Evolutionary conservation across 2,888 invertebrate genomes (phyloP), one percentile per base, ranked within the genome.

Genomic region (Xanthorhoe spadicearia): DNA sequence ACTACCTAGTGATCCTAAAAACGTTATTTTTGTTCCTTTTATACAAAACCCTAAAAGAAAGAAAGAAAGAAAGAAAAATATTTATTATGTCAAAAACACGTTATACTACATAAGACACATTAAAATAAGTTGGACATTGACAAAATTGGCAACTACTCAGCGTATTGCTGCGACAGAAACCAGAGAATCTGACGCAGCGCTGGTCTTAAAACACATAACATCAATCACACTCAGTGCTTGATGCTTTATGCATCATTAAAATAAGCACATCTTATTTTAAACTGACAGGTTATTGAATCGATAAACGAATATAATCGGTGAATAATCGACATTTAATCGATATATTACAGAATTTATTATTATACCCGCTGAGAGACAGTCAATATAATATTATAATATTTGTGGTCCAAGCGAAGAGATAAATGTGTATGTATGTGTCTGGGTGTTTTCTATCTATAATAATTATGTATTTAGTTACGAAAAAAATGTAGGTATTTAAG

Each of bases 251-350:
- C 46, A 46, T 46, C n/a, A 48, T 49, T 15, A 61, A 28, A 17
- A 35, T 54, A 57, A 53, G 19, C 38, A 58, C 53, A 38, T 64
- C 53, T 64, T 55, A 59, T 54, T 64, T 64, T 23, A 50, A 50
- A 32, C 15, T 55, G 64, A 50, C 54, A 50, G 53, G 38, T 43
- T 15, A 48, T 50, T 28, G 48, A 64, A 58, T 64, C 59, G 64
- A 28, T 64, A 43, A 64, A 17, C 38, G 54, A 64, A 50, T 48
- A 35, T 49, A 59, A 64, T 64, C 38, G 49, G 9, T 54, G 49
- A 23, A 59, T 64, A 64, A 64, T 64, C 64, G 64, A 59, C 59
- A 48, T 18, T 19, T 49, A 64, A 64, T 59, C 58, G 54, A 64
- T 64, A 59, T 43, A 64, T 64, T 53, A 64, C 58, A 53, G 35